Base-by-base conservation (phyloP, 2,797 vertebrate genomes). In the Myoxocephalus aenaeus region DNA sequence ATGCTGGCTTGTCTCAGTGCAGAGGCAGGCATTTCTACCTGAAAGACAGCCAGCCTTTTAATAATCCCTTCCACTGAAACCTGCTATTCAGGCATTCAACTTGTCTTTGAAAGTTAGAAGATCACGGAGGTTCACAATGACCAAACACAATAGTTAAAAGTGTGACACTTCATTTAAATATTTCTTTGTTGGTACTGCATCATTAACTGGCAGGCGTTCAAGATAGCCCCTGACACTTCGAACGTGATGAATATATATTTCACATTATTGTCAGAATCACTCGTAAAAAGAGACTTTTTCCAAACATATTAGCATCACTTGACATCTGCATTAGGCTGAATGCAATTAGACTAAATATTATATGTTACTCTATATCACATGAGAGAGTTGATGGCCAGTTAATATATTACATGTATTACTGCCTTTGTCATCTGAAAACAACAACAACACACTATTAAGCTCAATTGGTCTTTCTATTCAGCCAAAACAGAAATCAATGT, bases 401-500 rank as follows among this genome's bases (percentile, higher is more conserved):
- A 57, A 48, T 48, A 42, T 65, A 36, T 44, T 59, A 38, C 13
- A 64, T 67, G 29, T 57, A 77, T 70, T 56, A 44, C 17, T 38
- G 32, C 53, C 44, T 78, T 63, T 68, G 66, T 22, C 38, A 22
- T 56, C 44, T 69, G 44, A 66, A 68, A 48, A n/a, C 48, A 80
- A 29, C 40, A 79, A 62, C 53, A 84, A 69, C 64, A 67, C 72
- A 73, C 38, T 70, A 51, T 82, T 67, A 44, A 58, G 81, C 25
- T 59, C 32, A 58, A 62, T 56, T 22, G 59, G 62, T 69, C 4
- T 62, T 70, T 51, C 32, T 36, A 14, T 42, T 75, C 58, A 53
- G 61, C 46, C 64, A 81, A 74, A 88, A 51, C 56, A 78, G 32
- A 27, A 84, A 84, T 89, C 81, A 76, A 72, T 90, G 53, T 34